Evolutionary conservation across 1,140 invertebrate species (phyloP).

Genomic region (Tetraneura akinire): DNA sequence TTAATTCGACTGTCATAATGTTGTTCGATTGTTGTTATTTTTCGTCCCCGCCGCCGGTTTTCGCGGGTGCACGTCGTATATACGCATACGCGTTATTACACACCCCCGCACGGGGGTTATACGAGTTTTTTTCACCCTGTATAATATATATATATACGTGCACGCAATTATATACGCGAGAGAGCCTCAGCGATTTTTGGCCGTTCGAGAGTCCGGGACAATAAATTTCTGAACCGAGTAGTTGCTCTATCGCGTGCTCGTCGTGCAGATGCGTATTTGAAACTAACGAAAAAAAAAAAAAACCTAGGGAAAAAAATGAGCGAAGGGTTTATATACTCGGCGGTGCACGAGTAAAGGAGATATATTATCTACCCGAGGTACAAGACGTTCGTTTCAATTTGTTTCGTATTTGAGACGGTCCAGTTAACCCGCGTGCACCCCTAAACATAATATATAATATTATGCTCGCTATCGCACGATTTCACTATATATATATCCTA

Average conservation of each 20-base stretch:
- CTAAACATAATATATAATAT: too few species aligned
- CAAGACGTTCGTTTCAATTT: slow-evolving; percentile 49
- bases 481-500: background rate
- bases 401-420: slow-evolving; percentile 49
- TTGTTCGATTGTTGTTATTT: slow-evolving; percentile 43
- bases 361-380: slow-evolving; percentile 37
- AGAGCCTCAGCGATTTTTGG: background rate
- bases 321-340: slow-evolving; percentile 33
- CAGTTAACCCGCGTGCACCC: slow-evolving; percentile 15
- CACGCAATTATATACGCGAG: too few species aligned
- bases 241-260: too few species aligned
- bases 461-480: background rate
- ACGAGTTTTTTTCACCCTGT: background rate
- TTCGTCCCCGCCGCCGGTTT: background rate
- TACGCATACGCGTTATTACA: background rate
- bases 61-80: background rate
- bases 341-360: slow-evolving; percentile 43
- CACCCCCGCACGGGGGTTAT: too few species aligned
- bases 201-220: background rate
- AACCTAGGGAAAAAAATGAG: background rate
- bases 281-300: too few species aligned
- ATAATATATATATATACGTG: too few species aligned
- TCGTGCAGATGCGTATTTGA: too few species aligned
- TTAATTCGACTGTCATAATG: slow-evolving; percentile 48
- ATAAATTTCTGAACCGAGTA: slow-evolving; percentile 40